These are phyloP conservation scores for Leuctra nigra DNA, from an alignment of 2,888 invertebrate species.

Conservation along the genomic window DNA sequence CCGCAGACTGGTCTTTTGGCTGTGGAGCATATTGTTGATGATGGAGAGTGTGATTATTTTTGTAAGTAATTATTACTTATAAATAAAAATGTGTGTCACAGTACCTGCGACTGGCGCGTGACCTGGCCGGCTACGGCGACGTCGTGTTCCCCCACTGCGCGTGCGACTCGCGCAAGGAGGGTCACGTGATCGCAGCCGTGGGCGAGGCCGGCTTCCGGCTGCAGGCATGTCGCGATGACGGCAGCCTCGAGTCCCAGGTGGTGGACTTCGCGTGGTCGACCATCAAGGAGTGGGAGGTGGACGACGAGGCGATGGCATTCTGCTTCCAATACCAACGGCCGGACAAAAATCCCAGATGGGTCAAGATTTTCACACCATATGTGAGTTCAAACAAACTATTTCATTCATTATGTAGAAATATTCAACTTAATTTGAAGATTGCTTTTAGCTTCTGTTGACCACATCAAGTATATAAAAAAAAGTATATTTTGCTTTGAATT, in stretches of 20 bases:
- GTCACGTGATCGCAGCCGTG: constrained; percentile 72
- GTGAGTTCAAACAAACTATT: too few relatives aligned
- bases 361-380: constrained; percentile 83
- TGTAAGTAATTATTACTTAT: too few relatives aligned
- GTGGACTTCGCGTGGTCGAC: constrained; percentile 79
- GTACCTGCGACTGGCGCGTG: constrained; percentile 77
- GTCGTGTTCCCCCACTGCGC: constrained; percentile 91
- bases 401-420: too few relatives aligned
- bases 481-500: too few relatives aligned
- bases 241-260: constrained; percentile 66
- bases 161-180: constrained; percentile 84
- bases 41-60: too few relatives aligned
- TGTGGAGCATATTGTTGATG: too few relatives aligned
- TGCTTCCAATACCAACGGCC: constrained; percentile 78
- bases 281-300: constrained; percentile 79
- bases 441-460: too few relatives aligned
- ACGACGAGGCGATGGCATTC: constrained; percentile 89
- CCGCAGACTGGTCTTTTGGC: too few relatives aligned
- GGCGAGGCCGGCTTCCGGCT: constrained; percentile 61
- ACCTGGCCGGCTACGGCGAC: constrained; percentile 88
- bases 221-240: constrained; percentile 78
- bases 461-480: too few relatives aligned
- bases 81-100: too few relatives aligned
- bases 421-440: too few relatives aligned
- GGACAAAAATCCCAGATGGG: constrained; percentile 74